Evolutionary conservation across 2,888 invertebrate genomes (phyloP).

Genomic region (Hirtodrosophila histrioides): DNA sequence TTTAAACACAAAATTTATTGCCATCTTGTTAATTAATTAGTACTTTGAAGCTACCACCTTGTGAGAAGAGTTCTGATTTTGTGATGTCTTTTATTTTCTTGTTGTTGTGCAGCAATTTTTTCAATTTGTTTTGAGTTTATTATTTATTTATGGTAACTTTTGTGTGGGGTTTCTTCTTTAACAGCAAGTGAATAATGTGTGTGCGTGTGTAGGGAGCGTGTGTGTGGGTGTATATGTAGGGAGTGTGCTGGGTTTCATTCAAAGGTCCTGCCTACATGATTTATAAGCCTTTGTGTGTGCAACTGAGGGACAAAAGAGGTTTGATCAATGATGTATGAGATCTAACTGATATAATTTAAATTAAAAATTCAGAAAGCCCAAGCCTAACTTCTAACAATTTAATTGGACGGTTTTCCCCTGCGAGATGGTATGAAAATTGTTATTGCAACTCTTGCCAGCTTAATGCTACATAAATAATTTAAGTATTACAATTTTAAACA

Average conservation of each 20-base stretch:
- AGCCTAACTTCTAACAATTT: conserved; percentile 12
- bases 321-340: conserved; percentile 29
- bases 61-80: conserved; percentile 6
- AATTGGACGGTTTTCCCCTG: conserved; percentile 2
- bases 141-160: conserved; percentile 73
- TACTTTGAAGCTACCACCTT: conserved; percentile 50
- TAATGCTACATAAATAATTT: no score
- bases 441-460: background rate
- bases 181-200: conserved; percentile 43
- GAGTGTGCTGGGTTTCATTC: conserved; percentile 11
- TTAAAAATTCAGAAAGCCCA: conserved; percentile 13
- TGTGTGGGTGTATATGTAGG: background rate
- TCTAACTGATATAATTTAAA: conserved; percentile 9
- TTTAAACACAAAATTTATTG: conserved; percentile 45
- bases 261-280: conserved; percentile 36
- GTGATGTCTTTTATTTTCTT: conserved; percentile 4
- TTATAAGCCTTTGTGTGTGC: conserved; percentile 31
- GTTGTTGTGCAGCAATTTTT: conserved; percentile 25
- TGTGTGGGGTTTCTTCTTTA: conserved; percentile 38
- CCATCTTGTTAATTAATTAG: conserved; percentile 68
- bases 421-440: background rate
- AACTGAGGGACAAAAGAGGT: background rate
- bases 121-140: conserved; percentile 66
- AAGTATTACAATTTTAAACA: no score
- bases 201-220: background rate